Percentiles rank a stretch among this genome's conserved stretches.
Conservation (phyloP, 1,140 invertebrate species). For the Diachasmimorpha longicaudata region DNA sequence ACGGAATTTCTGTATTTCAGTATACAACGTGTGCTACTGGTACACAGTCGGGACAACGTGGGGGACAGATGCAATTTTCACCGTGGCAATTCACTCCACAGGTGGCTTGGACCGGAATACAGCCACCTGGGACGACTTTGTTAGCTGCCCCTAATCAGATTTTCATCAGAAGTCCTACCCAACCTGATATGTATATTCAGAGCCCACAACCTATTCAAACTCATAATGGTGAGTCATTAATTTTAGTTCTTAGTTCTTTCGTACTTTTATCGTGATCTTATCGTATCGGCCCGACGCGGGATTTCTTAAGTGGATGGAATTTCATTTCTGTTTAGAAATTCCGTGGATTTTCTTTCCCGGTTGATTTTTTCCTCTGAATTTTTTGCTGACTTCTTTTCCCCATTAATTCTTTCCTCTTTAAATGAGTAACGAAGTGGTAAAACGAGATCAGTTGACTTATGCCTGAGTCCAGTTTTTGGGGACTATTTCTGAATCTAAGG, state of each 20-base stretch:
- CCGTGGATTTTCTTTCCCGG: too few relatives aligned
- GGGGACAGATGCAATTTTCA: conserved; percentile 65
- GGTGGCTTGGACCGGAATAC: conserved; percentile 74
- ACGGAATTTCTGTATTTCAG: neutral
- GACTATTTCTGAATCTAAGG: too few relatives aligned
- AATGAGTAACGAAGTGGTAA: too few relatives aligned
- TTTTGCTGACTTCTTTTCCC: too few relatives aligned
- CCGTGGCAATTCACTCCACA: conserved; percentile 70
- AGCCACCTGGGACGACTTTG: conserved; percentile 69
- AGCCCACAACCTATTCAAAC: conserved; percentile 72
- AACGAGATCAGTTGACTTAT: too few relatives aligned
- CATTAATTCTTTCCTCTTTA: too few relatives aligned
- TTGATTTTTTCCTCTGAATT: too few relatives aligned
- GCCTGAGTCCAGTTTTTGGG: too few relatives aligned
- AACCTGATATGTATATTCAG: conserved; percentile 88
- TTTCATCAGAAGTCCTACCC: conserved; percentile 78
- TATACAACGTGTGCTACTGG: conserved; percentile 41
- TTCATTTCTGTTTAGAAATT: too few relatives aligned
- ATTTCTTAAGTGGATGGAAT: neutral
- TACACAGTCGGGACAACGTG: conserved; percentile 69
- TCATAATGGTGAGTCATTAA: conserved; percentile 67
- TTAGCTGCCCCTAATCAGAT: conserved; percentile 76
- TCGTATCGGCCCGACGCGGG: neutral
- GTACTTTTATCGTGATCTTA: neutral
- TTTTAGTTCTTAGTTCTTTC: conserved; percentile 26